A percentile compares a stretch with the other conserved stretches of the same genome.
These are phyloP conservation scores for Anagrus nilaparvatae DNA, from an alignment of 1,140 invertebrate genomes.

Conservation along the genomic window DNA sequence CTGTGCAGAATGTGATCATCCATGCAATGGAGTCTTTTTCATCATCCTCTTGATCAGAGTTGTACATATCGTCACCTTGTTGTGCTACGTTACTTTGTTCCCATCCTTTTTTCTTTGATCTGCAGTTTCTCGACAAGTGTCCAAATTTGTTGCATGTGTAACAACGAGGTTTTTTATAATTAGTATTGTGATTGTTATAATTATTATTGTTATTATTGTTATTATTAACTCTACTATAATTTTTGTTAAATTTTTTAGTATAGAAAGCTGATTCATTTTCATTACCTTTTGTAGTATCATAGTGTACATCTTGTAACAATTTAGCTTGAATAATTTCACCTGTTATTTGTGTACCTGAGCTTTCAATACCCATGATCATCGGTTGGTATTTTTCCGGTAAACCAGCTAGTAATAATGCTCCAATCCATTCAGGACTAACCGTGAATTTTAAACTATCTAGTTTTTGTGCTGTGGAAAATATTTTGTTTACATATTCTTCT, in stretches of 20 bases:
- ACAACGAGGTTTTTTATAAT: too few relatives aligned
- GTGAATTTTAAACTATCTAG: slow-evolving; percentile 25
- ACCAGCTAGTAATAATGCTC: slow-evolving; percentile 29
- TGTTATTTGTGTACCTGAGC: slow-evolving; percentile 26
- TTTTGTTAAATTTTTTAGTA: neutral
- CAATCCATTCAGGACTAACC: slow-evolving; percentile 30
- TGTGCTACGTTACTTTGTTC: too few relatives aligned
- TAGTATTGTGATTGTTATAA: neutral
- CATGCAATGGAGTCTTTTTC: neutral
- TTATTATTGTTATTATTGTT: neutral
- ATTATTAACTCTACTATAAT: too few relatives aligned
- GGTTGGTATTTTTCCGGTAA: slow-evolving; percentile 31
- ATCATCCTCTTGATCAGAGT: neutral
- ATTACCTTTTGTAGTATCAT: neutral
- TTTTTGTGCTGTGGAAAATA: slow-evolving; percentile 26
- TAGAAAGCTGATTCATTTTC: neutral
- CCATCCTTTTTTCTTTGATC: slow-evolving; percentile 1
- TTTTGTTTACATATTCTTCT: slow-evolving; percentile 30
- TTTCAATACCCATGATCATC: slow-evolving; percentile 37
- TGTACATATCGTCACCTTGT: too few relatives aligned
- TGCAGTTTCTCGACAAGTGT: slow-evolving; percentile 1
- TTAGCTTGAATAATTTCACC: slow-evolving; percentile 33
- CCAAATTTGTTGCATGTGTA: neutral
- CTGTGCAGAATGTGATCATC: neutral
- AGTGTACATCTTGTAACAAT: slow-evolving; percentile 28